Evolutionary conservation across 1,140 invertebrate genomes (phyloP).

Genomic region (Drosophila paulistorum): DNA sequence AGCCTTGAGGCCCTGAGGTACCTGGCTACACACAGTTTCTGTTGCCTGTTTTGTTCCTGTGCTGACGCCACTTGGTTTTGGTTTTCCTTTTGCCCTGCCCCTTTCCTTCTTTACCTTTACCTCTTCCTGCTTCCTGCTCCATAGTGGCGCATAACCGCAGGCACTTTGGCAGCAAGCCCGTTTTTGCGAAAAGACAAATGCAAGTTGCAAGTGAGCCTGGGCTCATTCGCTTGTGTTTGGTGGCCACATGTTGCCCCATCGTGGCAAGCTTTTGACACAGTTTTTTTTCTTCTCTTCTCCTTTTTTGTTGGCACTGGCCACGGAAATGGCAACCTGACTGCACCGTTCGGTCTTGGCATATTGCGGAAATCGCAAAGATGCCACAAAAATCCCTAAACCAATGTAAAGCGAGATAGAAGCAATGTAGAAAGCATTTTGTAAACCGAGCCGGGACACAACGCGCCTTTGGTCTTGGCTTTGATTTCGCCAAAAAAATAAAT

Average conservation of each 20-base stretch:
- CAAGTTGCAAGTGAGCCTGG: slow-evolving; percentile 10
- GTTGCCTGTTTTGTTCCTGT: slow-evolving; percentile 3
- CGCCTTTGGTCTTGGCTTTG: slow-evolving; percentile 35
- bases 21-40: background rate
- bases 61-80: too few species aligned
- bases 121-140: slow-evolving; percentile 7
- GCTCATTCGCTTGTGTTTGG: slow-evolving; percentile 6
- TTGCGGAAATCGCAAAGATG: slow-evolving; percentile 60
- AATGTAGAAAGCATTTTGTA: slow-evolving; percentile 14
- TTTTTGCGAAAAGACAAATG: slow-evolving; percentile 28
- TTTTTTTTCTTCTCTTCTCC: slow-evolving; percentile 24
- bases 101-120: background rate
- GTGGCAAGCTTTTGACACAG: slow-evolving; percentile 61
- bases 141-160: slow-evolving; percentile 70
- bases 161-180: slow-evolving; percentile 71
- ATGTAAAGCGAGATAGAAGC: background rate
- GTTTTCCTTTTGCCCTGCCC: background rate
- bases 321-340: slow-evolving; percentile 56
- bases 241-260: slow-evolving; percentile 70
- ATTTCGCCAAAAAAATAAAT: slow-evolving; percentile 40
- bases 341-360: slow-evolving; percentile 38
- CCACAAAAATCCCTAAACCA: slow-evolving; percentile 21
- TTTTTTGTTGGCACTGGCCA: slow-evolving; percentile 35
- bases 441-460: background rate
- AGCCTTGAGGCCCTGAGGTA: slow-evolving; percentile 13